Evolutionary conservation across 2,888 invertebrate genomes (phyloP), one percentile per base, ranked within the genome.

Genomic region (Epirrhoe alternata): DNA sequence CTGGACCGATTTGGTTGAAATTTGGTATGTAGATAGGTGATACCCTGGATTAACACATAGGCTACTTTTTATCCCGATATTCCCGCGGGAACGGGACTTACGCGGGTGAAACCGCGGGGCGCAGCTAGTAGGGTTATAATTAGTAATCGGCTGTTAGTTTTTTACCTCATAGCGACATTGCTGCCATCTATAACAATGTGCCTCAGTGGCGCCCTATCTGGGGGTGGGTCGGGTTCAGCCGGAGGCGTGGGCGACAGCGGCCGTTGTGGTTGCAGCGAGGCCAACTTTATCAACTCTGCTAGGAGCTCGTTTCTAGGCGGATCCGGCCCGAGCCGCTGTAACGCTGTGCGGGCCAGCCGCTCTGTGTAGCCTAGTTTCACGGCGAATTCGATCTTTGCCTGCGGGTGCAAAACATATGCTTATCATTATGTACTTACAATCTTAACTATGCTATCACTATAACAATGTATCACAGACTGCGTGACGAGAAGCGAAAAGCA

Each of bases 111-210:
- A n/a, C n/a, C n/a, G n/a, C n/a, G n/a, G n/a, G n/a, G n/a, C n/a
- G n/a, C n/a, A n/a, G n/a, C n/a, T n/a, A n/a, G n/a, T n/a, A 38
- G 5, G 38, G 12, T 5, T 0, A 12, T 35, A 33, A 33, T 33
- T 33, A 33, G 33, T 35, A 8, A 35, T 35, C 35, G 14, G 14
- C 45, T n/a, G n/a, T 14, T 5, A 7, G 14, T 7, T 16, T 35
- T 14, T 62, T 85, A 97, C 97, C 96, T 97, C 97, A 98, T 97
- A 45, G 98, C 98, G 17, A 98, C 97, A 86, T 98, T 98, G 87
- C 98, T 98, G 78, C 98, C 98, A 86, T 98, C 98, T 69, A 98
- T 97, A 72, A 98, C 98, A 71, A 98, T 96, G 64, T 97, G 96
- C 66, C 98, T 90, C 12, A 96, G 88, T 42, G 88, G 86, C 14